Conservation (phyloP, 2,888 invertebrate genomes). For the Harpalus rufipes region DNA sequence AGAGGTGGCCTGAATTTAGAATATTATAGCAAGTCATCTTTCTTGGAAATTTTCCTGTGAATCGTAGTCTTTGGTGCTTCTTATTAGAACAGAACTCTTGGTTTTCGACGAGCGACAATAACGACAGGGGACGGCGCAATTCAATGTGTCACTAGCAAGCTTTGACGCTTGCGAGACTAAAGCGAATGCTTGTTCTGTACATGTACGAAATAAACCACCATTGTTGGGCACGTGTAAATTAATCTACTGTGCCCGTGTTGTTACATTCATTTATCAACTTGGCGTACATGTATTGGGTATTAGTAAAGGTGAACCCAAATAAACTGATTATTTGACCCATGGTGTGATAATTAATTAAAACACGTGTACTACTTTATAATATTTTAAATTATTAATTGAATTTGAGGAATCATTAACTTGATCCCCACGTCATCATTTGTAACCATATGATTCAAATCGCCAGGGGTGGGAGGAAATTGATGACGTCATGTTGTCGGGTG, state of each 20-base stretch:
- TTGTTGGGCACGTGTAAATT: slow-evolving; percentile 51
- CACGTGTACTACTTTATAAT: no score
- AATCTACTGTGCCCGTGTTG: slow-evolving; percentile 27
- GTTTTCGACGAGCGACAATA: slow-evolving; percentile 21
- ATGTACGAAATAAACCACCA: slow-evolving; percentile 49
- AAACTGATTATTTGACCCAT: background rate
- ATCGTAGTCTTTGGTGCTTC: background rate
- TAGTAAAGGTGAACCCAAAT: slow-evolving; percentile 15
- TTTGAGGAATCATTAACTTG: no score
- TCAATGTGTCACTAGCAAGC: slow-evolving; percentile 55
- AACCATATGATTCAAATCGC: no score
- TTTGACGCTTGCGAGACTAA: slow-evolving; percentile 18
- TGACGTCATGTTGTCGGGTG: no score
- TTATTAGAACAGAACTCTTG: background rate
- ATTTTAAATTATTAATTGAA: no score
- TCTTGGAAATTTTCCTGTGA: background rate
- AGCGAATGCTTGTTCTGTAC: slow-evolving; percentile 32
- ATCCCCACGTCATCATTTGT: no score
- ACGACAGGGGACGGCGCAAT: slow-evolving; percentile 11
- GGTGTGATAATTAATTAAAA: background rate
- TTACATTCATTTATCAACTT: slow-evolving; percentile 31
- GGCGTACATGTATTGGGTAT: background rate
- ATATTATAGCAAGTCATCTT: background rate
- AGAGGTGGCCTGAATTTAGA: no score
- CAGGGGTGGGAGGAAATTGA: no score